Conservation (phyloP, 2,888 invertebrate species). For the Trachelus stipa region DNA sequence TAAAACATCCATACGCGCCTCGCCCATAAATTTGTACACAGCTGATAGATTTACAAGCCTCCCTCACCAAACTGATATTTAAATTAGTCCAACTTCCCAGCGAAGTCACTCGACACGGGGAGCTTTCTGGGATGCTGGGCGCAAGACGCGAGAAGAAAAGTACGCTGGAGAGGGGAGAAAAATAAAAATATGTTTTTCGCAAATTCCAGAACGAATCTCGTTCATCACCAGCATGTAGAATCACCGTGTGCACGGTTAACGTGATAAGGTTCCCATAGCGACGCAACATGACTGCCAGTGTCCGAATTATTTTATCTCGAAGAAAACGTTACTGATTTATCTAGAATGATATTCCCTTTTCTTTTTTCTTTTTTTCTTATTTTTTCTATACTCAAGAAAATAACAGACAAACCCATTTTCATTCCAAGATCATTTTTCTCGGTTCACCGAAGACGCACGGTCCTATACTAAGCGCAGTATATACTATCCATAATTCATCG, state of each 20-base stretch:
- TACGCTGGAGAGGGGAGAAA: neutral
- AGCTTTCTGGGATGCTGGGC: neutral
- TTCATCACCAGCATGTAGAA: neutral
- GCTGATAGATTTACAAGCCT: conserved; percentile 66
- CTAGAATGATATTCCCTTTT: neutral
- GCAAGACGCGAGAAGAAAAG: neutral
- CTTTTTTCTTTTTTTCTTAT: neutral
- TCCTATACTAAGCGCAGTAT: conserved; percentile 7
- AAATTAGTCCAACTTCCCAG: conserved; percentile 63
- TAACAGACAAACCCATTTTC: neutral
- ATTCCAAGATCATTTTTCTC: neutral
- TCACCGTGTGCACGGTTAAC: neutral
- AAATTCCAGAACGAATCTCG: neutral
- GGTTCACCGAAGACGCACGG: neutral
- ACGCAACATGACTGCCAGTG: neutral
- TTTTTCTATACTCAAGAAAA: neutral
- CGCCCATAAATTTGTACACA: conserved; percentile 62
- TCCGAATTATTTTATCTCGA: neutral
- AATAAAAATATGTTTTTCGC: conserved; percentile 17
- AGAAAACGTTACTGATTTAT: neutral
- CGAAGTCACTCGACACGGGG: conserved; percentile 40
- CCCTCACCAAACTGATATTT: conserved; percentile 64
- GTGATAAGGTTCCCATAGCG: neutral
- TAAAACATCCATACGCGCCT: conserved; percentile 64
- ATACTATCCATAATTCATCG: conserved; percentile 37